phyloP scores from a whole-genome alignment of 2,888 invertebrate species.

The Diarsia mendica region DNA sequence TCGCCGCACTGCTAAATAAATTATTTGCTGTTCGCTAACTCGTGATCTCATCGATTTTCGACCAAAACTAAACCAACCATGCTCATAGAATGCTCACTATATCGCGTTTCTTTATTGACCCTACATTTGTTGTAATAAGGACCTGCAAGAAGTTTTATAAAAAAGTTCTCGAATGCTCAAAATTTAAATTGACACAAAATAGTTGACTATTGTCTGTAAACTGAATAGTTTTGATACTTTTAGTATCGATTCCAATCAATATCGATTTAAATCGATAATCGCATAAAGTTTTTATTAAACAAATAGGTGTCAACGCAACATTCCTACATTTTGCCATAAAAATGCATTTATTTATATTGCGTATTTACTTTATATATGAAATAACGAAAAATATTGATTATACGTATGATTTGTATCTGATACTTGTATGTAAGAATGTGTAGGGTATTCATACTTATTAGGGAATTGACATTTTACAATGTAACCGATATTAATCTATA shows the following conservation, averaged over 20 bases:
- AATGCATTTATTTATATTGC: constrained; percentile 85
- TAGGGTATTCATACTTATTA: constrained; percentile 83
- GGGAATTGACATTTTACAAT: constrained; percentile 82
- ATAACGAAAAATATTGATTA: constrained; percentile 54
- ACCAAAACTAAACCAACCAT: constrained; percentile 60
- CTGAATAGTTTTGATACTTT: constrained; percentile 44
- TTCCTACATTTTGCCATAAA: constrained; percentile 85
- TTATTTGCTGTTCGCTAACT: constrained; percentile 60
- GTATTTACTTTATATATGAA: constrained; percentile 62
- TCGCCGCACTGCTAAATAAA: constrained; percentile 60
- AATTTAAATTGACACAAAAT: constrained; percentile 37
- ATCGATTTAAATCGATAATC: constrained; percentile 42
- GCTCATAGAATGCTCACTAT: constrained; percentile 65
- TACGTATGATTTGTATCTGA: constrained; percentile 70
- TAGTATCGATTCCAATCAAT: constrained; percentile 38
- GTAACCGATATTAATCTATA: constrained; percentile 77
- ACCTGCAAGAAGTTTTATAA: constrained; percentile 18
- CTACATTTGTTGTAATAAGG: constrained; percentile 55
- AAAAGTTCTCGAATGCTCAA: constrained; percentile 38
- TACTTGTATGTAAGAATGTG: constrained; percentile 78
- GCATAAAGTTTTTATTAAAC: constrained; percentile 57
- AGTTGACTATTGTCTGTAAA: constrained; percentile 55
- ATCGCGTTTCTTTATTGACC: constrained; percentile 54
- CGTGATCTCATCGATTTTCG: constrained; percentile 64
- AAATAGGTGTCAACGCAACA: constrained; percentile 71